A percentile compares a stretch with the other conserved stretches of the same genome.
Evolutionary conservation across 2,888 invertebrate genomes (phyloP).

Genomic region (Drepana falcataria): DNA sequence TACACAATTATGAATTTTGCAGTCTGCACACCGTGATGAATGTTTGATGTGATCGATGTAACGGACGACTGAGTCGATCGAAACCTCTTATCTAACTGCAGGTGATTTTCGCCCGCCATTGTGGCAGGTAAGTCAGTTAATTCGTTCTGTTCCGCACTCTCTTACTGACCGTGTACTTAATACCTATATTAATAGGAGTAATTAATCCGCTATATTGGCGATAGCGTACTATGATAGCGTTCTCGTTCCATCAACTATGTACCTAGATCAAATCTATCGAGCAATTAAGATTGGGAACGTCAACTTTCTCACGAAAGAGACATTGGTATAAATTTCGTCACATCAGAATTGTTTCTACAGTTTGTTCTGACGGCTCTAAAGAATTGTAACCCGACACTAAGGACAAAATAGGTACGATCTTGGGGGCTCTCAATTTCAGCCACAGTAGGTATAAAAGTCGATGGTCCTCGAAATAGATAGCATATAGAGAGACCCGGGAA

Average conservation of each 20-base stretch:
- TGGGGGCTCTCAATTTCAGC: conserved; percentile 36
- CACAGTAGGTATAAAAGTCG: too few species aligned
- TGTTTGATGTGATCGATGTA: neutral
- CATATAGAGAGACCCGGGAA: too few species aligned
- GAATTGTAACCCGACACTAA: conserved; percentile 49
- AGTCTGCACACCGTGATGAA: neutral
- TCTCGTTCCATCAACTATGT: too few species aligned
- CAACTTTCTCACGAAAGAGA: too few species aligned
- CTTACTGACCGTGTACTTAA: conserved; percentile 16
- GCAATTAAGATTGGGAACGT: too few species aligned
- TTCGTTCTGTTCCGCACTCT: conserved; percentile 11
- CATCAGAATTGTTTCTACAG: conserved; percentile 58
- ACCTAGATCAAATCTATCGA: too few species aligned
- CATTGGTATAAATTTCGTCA: conserved; percentile 66
- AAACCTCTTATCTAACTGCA: conserved; percentile 10
- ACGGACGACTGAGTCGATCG: neutral
- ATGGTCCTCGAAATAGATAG: too few species aligned
- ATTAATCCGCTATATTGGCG: conserved; percentile 11
- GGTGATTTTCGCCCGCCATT: conserved; percentile 3
- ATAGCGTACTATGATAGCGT: neutral
- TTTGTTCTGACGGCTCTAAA: conserved; percentile 46
- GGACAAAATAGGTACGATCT: conserved; percentile 46
- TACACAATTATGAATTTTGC: neutral
- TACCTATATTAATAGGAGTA: conserved; percentile 18
- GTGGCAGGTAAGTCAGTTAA: conserved; percentile 6